A percentile compares a stretch with the other conserved stretches of the same genome.
Evolutionary conservation across 2,888 invertebrate genomes (phyloP).

Genomic region (Hoplodrina ambigua): DNA sequence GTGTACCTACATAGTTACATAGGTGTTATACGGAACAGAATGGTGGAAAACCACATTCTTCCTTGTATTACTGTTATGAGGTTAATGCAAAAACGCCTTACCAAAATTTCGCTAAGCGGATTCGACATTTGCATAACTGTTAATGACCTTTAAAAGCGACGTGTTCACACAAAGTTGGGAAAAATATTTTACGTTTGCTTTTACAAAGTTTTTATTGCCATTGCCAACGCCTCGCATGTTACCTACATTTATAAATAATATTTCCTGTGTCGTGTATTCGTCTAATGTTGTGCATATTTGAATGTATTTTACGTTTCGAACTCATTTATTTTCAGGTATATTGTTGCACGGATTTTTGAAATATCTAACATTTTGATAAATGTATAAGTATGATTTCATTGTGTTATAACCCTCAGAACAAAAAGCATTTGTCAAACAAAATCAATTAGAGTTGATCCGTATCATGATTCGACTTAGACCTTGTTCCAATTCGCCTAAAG

Average conservation of each 20-base stretch:
- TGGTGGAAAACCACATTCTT: background rate
- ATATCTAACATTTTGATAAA: background rate
- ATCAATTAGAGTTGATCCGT: conserved; percentile 45
- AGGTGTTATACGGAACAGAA: background rate
- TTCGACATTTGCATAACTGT: conserved; percentile 71
- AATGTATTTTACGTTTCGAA: conserved; percentile 21
- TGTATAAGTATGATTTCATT: background rate
- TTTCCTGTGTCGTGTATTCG: conserved; percentile 49
- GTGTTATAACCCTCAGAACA: background rate
- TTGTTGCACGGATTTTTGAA: background rate
- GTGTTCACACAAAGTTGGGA: conserved; percentile 64
- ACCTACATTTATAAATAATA: conserved; percentile 57
- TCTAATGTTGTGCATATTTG: conserved; percentile 39
- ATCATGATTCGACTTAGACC: conserved; percentile 50
- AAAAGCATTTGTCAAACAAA: conserved; percentile 31
- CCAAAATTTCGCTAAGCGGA: conserved; percentile 66
- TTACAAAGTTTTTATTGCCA: conserved; percentile 67
- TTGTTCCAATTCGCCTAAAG: conserved; percentile 49
- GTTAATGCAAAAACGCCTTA: conserved; percentile 63
- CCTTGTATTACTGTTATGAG: conserved; percentile 21
- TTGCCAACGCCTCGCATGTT: conserved; percentile 59
- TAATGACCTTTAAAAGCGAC: conserved; percentile 68
- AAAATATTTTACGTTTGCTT: conserved; percentile 69
- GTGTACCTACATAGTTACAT: background rate
- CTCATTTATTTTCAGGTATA: background rate